Conservation (phyloP, 2,113 vertebrate species). For the Eira barbara region DNA sequence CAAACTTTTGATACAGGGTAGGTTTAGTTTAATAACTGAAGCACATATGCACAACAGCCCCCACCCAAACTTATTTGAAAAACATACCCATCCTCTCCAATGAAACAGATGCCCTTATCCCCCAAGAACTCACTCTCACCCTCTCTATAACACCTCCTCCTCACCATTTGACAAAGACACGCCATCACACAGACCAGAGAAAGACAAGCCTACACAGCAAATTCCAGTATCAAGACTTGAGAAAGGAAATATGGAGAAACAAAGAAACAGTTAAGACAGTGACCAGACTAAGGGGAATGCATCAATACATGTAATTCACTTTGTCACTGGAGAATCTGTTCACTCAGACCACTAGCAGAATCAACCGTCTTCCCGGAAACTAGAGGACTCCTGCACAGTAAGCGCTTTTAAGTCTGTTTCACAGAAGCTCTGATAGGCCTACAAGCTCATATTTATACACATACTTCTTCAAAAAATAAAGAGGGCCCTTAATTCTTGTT, state of each 20-base stretch:
- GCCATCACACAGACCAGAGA: not conserved
- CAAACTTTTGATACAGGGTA: not conserved
- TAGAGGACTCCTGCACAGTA: not conserved
- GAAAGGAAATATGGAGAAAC: not conserved
- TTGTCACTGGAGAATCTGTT: not conserved
- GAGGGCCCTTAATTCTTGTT: not conserved
- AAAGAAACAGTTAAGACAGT: not conserved
- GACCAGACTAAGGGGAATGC: not conserved
- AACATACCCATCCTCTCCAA: not conserved
- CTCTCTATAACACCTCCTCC: not conserved
- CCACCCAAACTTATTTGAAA: not conserved
- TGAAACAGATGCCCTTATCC: not conserved
- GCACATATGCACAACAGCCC: not conserved
- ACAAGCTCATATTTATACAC: not conserved
- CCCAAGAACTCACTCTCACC: not conserved
- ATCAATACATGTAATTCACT: not conserved
- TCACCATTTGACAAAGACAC: not conserved
- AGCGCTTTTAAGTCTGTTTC: not conserved
- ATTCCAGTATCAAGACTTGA: not conserved
- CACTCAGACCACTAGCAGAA: not conserved
- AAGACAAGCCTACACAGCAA: not conserved
- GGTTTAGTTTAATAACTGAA: not conserved
- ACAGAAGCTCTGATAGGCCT: not conserved
- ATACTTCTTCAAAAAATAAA: not conserved
- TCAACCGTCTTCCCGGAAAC: not conserved